Base-by-base conservation (phyloP, 2,888 invertebrate genomes). In the Nemotelus pantherinus region DNA sequence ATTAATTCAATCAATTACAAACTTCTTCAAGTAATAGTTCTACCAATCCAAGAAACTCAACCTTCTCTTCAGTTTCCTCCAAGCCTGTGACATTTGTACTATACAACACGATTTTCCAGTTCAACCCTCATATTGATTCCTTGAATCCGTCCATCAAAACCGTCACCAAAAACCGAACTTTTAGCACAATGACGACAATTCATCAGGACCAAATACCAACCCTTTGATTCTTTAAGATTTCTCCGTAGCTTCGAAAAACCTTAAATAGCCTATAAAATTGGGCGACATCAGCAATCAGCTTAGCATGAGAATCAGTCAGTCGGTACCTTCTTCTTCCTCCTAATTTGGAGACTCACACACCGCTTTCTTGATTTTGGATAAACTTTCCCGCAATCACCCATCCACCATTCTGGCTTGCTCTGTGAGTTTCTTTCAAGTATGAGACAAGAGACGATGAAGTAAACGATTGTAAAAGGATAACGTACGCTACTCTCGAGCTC, bases 1-100 rank as follows among this genome's bases (percentile, higher is more conserved):
- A 86, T 86, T 86, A 86, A 86, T 86, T 86, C 84, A 86, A 86
- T 86, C 86, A 86, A 86, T 86, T 86, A 86, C 85, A 86, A 70
- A 41, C 50, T 53, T 9, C 55, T 53, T 50, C 47, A 6, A 41
- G n/a, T 63, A 63, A 43, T 68, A 50, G 7, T 68, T 50, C 50
- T 25, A 39, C n/a, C 48, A 50, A 50, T 68, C 50, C 68, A 39
- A 50, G 50, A 50, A 68, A 68, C 48, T 68, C 48, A 48, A 68
- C 7, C 50, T 68, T 25, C 25, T 25, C 25, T 25, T 25, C 25
- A 25, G 25, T 25, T 25, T 25, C 25, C 25, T 25, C 25, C 25
- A 25, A 25, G 25, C 25, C 25, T 25, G 25, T 25, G 25, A 25
- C 25, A 25, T 25, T 25, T 25, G 25, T 25, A 25, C 25, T 25